Conservation (phyloP, 2,797 vertebrate genomes). For the Numenius phaeopus region DNA sequence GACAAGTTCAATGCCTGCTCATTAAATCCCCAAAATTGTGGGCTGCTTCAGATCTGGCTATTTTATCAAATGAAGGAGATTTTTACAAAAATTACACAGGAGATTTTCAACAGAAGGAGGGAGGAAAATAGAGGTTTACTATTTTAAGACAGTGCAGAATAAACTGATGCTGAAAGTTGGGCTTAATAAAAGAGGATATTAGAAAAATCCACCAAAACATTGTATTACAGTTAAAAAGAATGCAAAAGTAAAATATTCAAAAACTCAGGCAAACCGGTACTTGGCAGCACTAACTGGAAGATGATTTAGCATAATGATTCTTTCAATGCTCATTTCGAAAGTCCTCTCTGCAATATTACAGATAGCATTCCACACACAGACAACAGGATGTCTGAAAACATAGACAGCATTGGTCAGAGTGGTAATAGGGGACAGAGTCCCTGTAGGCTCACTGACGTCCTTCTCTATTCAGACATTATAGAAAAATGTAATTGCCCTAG, state of each 20-base stretch:
- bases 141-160: background rate
- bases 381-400: background rate
- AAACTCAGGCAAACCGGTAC: background rate
- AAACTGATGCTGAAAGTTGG: background rate
- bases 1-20: background rate
- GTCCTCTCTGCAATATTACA: background rate
- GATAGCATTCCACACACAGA: background rate
- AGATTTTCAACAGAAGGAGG: background rate
- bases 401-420: background rate
- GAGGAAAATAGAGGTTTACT: background rate
- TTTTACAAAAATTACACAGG: background rate
- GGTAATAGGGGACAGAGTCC: fast-evolving
- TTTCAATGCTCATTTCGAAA: background rate
- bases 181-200: background rate
- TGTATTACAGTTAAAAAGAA: background rate
- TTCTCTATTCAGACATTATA: background rate
- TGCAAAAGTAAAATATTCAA: background rate
- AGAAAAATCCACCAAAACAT: background rate
- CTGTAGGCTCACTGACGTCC: background rate
- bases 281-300: background rate
- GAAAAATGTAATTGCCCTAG: background rate
- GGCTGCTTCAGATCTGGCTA: background rate
- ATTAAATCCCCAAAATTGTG: background rate
- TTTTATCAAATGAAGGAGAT: background rate
- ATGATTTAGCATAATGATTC: background rate